phyloP scores from a whole-genome alignment of 2,888 invertebrate genomes.

The Alloscopus bannaensis region DNA sequence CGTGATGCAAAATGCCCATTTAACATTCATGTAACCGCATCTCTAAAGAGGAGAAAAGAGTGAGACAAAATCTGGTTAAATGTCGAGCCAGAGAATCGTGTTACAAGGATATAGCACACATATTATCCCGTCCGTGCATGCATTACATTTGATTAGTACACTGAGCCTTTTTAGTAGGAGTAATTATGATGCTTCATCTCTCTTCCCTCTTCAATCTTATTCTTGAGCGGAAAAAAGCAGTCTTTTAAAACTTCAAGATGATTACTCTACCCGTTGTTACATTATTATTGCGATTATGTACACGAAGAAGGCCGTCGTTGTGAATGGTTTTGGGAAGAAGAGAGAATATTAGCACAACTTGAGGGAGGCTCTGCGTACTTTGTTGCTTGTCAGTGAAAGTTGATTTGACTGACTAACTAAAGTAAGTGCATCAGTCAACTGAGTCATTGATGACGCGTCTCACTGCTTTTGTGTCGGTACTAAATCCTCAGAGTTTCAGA shows the following conservation, averaged over 20 bases:
- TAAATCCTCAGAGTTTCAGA: conserved; percentile 38
- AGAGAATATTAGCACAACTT: conserved; percentile 14
- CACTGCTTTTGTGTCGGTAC: conserved; percentile 5
- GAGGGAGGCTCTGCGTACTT: background rate
- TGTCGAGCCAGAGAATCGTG: conserved; percentile 49
- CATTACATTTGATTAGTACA: conserved; percentile 42
- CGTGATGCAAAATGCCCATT: conserved; percentile 31
- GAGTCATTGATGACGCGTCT: conserved; percentile 28
- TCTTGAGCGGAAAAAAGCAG: background rate
- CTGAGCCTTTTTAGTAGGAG: conserved; percentile 42
- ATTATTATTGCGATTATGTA: background rate
- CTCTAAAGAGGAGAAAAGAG: conserved; percentile 9
- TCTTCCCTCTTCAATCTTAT: conserved; percentile 28
- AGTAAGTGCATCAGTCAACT: conserved; percentile 36
- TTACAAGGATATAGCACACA: conserved; percentile 33
- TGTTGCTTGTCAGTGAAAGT: conserved; percentile 38
- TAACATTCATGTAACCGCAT: conserved; percentile 32
- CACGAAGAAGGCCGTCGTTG: conserved; percentile 19
- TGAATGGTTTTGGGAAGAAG: background rate
- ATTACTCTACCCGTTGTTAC: too few species aligned
- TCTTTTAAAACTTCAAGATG: conserved; percentile 20
- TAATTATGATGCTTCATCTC: conserved; percentile 50
- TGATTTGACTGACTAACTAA: conserved; percentile 29
- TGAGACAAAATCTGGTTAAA: conserved; percentile 24
- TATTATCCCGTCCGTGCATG: conserved; percentile 25